Evolutionary conservation across 2,113 vertebrate genomes (phyloP).

Genomic region (Typhlomys cinereus): DNA sequence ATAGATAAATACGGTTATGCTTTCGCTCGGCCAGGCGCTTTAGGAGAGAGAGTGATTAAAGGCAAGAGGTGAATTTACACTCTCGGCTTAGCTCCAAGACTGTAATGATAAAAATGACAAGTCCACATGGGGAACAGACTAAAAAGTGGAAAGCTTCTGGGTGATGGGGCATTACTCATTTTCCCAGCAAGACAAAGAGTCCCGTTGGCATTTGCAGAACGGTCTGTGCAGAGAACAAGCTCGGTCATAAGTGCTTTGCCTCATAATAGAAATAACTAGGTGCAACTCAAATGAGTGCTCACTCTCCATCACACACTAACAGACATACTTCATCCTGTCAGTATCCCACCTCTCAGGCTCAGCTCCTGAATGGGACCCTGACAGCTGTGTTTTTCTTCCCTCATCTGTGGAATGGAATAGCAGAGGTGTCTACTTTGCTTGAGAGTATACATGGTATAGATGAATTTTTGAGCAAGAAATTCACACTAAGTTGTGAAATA

Average conservation of each 20-base stretch:
- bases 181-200: constrained; percentile 36
- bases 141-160: constrained; percentile 39
- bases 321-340: neutral
- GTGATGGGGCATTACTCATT: neutral
- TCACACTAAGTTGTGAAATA: no score
- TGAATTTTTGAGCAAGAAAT: neutral
- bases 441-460: fast-evolving
- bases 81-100: neutral
- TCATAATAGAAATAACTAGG: neutral
- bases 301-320: neutral
- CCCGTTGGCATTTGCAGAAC: constrained; percentile 29
- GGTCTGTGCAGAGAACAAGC: neutral
- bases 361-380: neutral
- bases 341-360: neutral
- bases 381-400: neutral
- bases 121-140: neutral
- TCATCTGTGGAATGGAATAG: neutral
- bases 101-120: constrained; percentile 11
- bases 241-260: neutral
- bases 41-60: constrained; percentile 35
- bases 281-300: neutral
- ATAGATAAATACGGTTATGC: constrained; percentile 48
- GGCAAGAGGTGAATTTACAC: neutral
- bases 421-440: neutral
- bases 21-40: constrained; percentile 41